Evolutionary conservation across 1,140 invertebrate species (phyloP), one percentile per base, ranked within the genome.

Genomic region (Calosoma granatense): DNA sequence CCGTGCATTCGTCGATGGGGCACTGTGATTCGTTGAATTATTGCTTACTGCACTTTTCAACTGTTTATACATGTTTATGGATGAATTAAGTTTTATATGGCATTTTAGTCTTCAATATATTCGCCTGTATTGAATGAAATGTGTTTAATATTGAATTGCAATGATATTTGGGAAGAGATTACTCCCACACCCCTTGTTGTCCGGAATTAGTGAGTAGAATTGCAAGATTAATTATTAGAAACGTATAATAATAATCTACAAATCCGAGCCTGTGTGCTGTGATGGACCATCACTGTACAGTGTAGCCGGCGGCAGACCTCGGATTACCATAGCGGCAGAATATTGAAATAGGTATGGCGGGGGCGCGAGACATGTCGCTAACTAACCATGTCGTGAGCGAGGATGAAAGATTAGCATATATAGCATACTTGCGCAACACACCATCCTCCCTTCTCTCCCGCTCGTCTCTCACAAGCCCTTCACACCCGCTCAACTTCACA

Each of bases 361-460:
- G n/a, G n/a, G n/a, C 15, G 17, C 3, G 17, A 47, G 41, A 17
- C 41, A 47, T 30, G 26, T 30, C 15, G 41, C 52, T 63, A 63
- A 63, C 61, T 58, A 63, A 61, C 55, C 62, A 55, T 59, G 54
- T 53, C 39, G 41, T 55, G 60, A 56, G 56, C 36, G 56, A 43
- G 59, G 61, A 53, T 59, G 61, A 62, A 59, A 63, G 63, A 64
- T 64, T 64, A 64, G 63, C 63, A 64, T 63, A 62, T 59, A 63
- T 60, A 64, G 58, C 60, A 60, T 52, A 36, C 12, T 17, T 41
- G 39, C 20, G 23, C 47, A 55, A 22, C 39, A 23, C 55, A 56
- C 58, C 22, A 21, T 52, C 59, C 60, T 52, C 22, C 55, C 3
- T 47, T 47, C 17, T 47, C 9, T 47, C 9, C 6, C 14, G 14